Base-by-base conservation (phyloP, 2,113 vertebrate genomes). In the Ceratotherium simum region DNA sequence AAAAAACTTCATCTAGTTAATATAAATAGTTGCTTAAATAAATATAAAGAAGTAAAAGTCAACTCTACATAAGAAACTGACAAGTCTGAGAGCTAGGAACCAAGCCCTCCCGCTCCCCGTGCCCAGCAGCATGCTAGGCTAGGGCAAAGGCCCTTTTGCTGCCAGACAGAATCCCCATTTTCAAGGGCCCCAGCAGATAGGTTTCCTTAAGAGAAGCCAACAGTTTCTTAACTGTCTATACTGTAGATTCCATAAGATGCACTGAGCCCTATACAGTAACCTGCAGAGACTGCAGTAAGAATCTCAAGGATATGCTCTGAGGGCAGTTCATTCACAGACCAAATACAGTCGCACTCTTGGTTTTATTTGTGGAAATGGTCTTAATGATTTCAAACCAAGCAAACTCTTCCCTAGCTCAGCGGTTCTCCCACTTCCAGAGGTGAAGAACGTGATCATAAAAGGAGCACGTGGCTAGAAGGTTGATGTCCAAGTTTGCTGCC, bases 401-500 rank as follows among this genome's bases (percentile, higher is more conserved):
- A 18, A 5, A 5, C 18, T 7, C 21, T 12, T 93, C 27, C 60
- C 42, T 46, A 48, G 60, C 70, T 93, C 98, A 97, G 90, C 90
- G 98, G 98, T 97, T 99, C 98, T 99, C 99, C 99, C 99, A 99
- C 97, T 98, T 99, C 99, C 99, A 99, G 78, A 99, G 98, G 0
- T 99, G 99, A 27, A 99, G 99, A 94, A 99, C 98, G 17, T 99
- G 99, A 97, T 99, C 99, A 13, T 99, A 99, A 97, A 99, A 99
- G 0, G 99, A 99, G 96, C 99, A 99, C 33, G 99, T 99, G 0
- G 99, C 99, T 39, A 99, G 96, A 58, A 99, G 98, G 97, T 96
- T 99, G 46, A 0, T 81, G 21, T 98, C 93, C 6, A 42, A 90
- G 5, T 72, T 73, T 5, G 70, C 18, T 2, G 82, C 46, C 27